Conservation (phyloP, 92 coral and sea anemone species). For the Anthopleura xanthogrammica region DNA sequence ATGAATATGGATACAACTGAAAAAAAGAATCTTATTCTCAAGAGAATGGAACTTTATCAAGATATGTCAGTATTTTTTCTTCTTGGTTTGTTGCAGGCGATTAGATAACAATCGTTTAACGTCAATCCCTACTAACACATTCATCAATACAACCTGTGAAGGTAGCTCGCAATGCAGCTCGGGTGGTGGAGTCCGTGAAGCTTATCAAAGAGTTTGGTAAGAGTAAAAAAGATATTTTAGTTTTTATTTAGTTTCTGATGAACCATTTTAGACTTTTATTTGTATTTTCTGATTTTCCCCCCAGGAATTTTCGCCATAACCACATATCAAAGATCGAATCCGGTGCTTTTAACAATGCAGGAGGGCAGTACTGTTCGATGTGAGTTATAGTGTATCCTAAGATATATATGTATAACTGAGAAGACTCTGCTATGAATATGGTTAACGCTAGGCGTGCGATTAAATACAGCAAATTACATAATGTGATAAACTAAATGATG, state of each 20-base stretch:
- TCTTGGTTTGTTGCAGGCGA: slow-evolving; percentile 26
- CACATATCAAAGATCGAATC: slow-evolving; percentile 71
- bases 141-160: slow-evolving; percentile 62
- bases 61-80: neutral
- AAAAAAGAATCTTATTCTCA: neutral
- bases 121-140: slow-evolving; percentile 67
- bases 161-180: slow-evolving; percentile 17
- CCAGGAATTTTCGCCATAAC: slow-evolving; percentile 73
- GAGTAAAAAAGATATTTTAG: neutral
- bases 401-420: neutral
- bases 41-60: no score
- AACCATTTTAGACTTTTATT: neutral
- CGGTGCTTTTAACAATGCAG: slow-evolving; percentile 68
- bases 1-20: no score
- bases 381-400: slow-evolving; percentile 35
- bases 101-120: slow-evolving; percentile 74
- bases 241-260: neutral
- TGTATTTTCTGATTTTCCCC: neutral
- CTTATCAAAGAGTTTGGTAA: slow-evolving; percentile 4
- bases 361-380: slow-evolving; percentile 62
- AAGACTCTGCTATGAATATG: no score
- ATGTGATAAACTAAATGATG: no score
- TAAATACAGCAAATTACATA: no score
- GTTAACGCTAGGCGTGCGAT: no score
- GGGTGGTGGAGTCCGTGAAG: neutral